These are phyloP conservation scores for Phymanthus crucifer DNA, from an alignment of 92 coral and sea anemone genomes.

Conservation along the genomic window DNA sequence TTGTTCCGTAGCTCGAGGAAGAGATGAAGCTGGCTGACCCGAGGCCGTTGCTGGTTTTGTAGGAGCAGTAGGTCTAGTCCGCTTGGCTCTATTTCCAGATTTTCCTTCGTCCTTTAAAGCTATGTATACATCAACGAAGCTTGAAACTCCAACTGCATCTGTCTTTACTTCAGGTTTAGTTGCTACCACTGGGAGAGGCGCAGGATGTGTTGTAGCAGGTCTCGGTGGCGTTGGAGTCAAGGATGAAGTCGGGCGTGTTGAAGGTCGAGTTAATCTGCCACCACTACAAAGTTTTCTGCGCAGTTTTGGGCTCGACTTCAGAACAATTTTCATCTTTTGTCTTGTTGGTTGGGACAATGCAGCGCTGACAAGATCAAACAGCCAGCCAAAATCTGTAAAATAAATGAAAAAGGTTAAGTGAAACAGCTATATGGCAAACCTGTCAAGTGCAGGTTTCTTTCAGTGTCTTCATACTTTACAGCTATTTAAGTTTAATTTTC, in stretches of 20 bases:
- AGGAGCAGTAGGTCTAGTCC: neutral
- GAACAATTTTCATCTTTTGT: neutral
- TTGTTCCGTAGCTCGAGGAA: neutral
- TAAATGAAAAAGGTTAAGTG: neutral
- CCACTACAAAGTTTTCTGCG: conserved; percentile 3
- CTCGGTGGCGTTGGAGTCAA: conserved; percentile 12
- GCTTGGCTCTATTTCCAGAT: neutral
- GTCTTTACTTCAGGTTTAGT: neutral
- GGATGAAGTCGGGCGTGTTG: neutral
- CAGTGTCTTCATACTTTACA: no score
- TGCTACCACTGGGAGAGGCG: neutral
- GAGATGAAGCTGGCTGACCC: neutral
- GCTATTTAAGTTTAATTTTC: neutral
- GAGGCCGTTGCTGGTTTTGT: neutral
- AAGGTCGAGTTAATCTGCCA: neutral
- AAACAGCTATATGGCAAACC: neutral
- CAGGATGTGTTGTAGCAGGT: neutral
- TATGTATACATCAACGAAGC: neutral
- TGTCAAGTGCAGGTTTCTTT: no score
- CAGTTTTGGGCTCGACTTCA: conserved; percentile 10
- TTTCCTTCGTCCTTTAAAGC: neutral
- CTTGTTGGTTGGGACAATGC: neutral
- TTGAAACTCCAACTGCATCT: neutral
- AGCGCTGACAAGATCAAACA: conserved; percentile 3
- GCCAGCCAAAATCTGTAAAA: conserved; percentile 12